phyloP scores from a whole-genome alignment of 2,888 invertebrate genomes.

The Eueremaeus valkanovi region DNA sequence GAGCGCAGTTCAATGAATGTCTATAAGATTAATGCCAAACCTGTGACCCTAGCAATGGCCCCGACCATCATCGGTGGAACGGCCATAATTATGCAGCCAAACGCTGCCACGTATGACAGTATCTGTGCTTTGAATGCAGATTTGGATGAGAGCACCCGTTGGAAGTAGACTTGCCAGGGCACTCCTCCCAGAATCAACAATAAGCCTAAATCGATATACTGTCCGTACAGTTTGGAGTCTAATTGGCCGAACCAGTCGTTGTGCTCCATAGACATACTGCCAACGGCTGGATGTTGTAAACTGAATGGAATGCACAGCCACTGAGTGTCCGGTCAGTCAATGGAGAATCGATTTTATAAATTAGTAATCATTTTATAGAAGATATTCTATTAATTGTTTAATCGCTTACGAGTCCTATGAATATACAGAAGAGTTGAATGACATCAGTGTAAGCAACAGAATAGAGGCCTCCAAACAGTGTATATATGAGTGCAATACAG shows the following conservation, averaged over 20 bases:
- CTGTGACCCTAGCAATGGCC: constrained; percentile 90
- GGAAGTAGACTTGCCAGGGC: constrained; percentile 99
- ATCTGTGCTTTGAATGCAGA: constrained; percentile 88
- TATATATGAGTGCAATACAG: constrained; percentile 94
- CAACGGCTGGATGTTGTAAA: constrained; percentile 78
- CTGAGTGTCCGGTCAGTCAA: too few relatives aligned
- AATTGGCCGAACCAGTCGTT: constrained; percentile 85
- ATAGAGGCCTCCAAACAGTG: constrained; percentile 94
- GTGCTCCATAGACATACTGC: constrained; percentile 68
- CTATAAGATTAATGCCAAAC: too few relatives aligned
- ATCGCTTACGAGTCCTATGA: constrained; percentile 74
- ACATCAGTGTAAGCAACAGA: constrained; percentile 98
- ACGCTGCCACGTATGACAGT: constrained; percentile 90
- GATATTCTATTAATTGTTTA: neutral
- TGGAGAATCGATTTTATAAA: too few relatives aligned
- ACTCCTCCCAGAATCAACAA: constrained; percentile 91
- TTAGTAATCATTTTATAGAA: neutral
- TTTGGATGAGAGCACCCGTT: constrained; percentile 93
- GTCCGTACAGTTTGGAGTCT: constrained; percentile 67
- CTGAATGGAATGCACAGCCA: constrained; percentile 98
- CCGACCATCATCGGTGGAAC: constrained; percentile 95
- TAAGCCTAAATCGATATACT: constrained; percentile 80
- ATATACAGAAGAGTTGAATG: constrained; percentile 95
- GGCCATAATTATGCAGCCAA: constrained; percentile 94
- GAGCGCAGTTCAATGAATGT: constrained; percentile 46